Base-by-base conservation (phyloP, 2,888 invertebrate species). In the Noctuana brunneofusca region DNA sequence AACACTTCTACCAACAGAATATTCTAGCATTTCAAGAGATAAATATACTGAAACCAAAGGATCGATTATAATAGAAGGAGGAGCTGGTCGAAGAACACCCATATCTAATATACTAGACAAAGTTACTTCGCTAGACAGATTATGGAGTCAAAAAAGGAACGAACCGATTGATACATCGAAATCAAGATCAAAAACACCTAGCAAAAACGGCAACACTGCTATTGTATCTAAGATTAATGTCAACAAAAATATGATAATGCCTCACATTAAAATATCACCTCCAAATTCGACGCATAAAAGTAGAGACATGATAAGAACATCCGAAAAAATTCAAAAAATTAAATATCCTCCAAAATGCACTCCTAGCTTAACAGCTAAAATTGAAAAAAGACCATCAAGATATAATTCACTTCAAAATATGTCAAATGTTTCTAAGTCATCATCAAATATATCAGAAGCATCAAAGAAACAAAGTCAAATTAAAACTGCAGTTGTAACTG, bases 121-220 rank as follows among this genome's bases (percentile, higher is more conserved):
- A 80, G 86, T 90, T 0, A 91, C 91, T 22, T 80, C 93, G 2
- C 86, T 93, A 71, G 94, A 94, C 74, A 92, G 94, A 70, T 71
- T 92, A 30, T 92, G 92, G 91, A 85, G 88, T 72, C 90, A 91
- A 72, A 90, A 89, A 71, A 79, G 91, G 68, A 90, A 89, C 72
- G 90, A 89, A 77, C 83, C 83, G 12, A 86, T 89, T 57, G 87
- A 89, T 70, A 64, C 83, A 46, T 66, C 79, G 46, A 91, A 90
- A 81, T 69, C 79, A 49, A 78, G 71, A 71, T 72, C 75, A 24
- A 85, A 83, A 72, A 72, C 78, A 14, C 46, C 76, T 24, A 69
- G 74, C 38, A 87, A 78, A 73, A 70, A 72, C 57, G 20, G 9
- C 3, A 75, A 56, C 54, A 70, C 14, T n/a, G 9, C 9, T n/a